Evolutionary conservation across 2,888 invertebrate species (phyloP).

Genomic region (Lomographa bimaculata): DNA sequence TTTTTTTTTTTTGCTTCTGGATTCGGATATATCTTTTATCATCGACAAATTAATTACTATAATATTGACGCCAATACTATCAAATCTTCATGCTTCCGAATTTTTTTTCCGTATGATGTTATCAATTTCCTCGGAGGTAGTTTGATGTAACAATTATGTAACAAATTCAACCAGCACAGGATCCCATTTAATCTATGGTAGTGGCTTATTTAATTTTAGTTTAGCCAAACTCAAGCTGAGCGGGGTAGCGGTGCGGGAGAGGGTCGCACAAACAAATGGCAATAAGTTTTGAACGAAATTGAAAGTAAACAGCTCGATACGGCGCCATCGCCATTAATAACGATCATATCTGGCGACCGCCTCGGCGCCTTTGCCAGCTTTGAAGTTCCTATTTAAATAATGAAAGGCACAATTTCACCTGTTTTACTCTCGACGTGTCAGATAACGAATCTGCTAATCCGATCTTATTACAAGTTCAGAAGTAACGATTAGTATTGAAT

Average conservation of each 20-base stretch:
- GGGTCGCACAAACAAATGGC: constrained; percentile 41
- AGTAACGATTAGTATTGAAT: constrained; percentile 3
- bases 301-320: constrained; percentile 56
- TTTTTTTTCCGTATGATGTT: no score
- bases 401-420: constrained; percentile 7
- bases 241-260: neutral
- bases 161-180: constrained; percentile 20
- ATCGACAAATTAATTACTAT: no score
- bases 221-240: constrained; percentile 14
- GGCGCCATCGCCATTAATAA: constrained; percentile 26
- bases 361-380: constrained; percentile 3
- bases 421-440: neutral
- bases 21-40: constrained; percentile 20
- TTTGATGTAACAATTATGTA: no score
- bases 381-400: constrained; percentile 7
- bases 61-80: no score
- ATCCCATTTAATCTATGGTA: constrained; percentile 27
- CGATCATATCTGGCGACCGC: constrained; percentile 19
- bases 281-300: constrained; percentile 57
- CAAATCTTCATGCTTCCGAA: no score
- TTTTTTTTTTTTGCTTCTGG: no score
- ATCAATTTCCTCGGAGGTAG: no score
- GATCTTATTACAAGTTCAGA: constrained; percentile 11
- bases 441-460: constrained; percentile 1
- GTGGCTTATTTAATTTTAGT: constrained; percentile 29